A percentile compares a stretch with the other conserved stretches of the same genome.
Conservation (phyloP, 2,113 vertebrate genomes). For the Menidia beryllina region DNA sequence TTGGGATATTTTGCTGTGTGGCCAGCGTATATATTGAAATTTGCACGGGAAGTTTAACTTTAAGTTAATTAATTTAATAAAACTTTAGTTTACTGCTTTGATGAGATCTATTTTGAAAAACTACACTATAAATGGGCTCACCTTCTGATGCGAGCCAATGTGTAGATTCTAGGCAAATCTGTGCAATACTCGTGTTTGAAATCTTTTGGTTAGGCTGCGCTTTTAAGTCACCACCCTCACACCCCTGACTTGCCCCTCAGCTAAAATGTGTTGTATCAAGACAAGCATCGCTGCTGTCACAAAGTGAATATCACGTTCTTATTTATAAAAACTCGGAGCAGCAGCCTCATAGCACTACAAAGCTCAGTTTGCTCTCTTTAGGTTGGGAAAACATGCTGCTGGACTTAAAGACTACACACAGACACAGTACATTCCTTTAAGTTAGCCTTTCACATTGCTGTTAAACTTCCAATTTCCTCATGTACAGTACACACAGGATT, state of each 20-base stretch:
- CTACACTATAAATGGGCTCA: background rate
- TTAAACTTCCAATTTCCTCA: background rate
- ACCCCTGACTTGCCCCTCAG: slow-evolving; percentile 9
- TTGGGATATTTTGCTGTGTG: slow-evolving; percentile 17
- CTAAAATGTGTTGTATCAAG: slow-evolving; percentile 8
- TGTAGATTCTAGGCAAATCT: slow-evolving; percentile 43
- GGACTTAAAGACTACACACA: background rate
- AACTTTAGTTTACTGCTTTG: slow-evolving; percentile 55
- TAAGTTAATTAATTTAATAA: too few relatives aligned
- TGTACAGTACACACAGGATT: slow-evolving; percentile 7
- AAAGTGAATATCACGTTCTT: slow-evolving; percentile 27
- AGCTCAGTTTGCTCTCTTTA: background rate
- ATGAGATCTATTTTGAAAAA: slow-evolving; percentile 16
- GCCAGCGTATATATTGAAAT: slow-evolving; percentile 11
- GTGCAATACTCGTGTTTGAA: slow-evolving; percentile 56
- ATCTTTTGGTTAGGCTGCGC: slow-evolving; percentile 32
- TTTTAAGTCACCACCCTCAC: background rate
- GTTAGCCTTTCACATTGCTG: background rate
- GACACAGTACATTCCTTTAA: slow-evolving; percentile 24
- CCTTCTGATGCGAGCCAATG: slow-evolving; percentile 18
- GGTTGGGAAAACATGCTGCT: background rate
- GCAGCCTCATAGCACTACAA: background rate
- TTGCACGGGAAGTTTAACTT: slow-evolving; percentile 49
- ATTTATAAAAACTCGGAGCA: background rate
- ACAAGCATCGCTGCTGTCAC: slow-evolving; percentile 14